These are phyloP conservation scores for Pollachius pollachius DNA, from an alignment of 2,113 vertebrate species.

Conservation along the genomic window DNA sequence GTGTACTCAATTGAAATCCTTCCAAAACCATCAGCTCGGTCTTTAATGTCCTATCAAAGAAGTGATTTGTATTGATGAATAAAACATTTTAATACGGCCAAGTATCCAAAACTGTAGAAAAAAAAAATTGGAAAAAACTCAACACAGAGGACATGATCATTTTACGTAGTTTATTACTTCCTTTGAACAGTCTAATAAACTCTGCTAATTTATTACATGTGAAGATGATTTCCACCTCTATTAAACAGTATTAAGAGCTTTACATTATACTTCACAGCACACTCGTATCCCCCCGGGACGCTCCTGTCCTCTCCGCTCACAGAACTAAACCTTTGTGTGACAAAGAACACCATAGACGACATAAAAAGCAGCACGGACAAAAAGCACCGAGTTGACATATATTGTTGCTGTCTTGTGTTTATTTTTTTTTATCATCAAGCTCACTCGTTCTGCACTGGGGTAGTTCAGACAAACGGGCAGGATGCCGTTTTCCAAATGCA, in stretches of 20 bases:
- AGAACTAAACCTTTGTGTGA: constrained; percentile 29
- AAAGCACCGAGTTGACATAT: constrained; percentile 55
- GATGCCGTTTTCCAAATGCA: too few relatives aligned
- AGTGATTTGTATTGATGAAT: too few relatives aligned
- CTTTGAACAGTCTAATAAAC: constrained; percentile 75
- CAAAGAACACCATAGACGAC: constrained; percentile 52
- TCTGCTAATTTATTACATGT: constrained; percentile 73
- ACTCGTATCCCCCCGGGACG: constrained; percentile 39
- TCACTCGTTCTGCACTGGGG: constrained; percentile 18
- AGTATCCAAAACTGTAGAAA: too few relatives aligned
- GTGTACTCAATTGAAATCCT: too few relatives aligned
- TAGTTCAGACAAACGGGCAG: constrained; percentile 27
- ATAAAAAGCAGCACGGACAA: constrained; percentile 56
- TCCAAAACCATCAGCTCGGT: too few relatives aligned
- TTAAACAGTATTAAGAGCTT: constrained; percentile 71
- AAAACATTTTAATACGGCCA: too few relatives aligned
- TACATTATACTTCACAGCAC: constrained; percentile 74
- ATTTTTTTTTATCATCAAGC: constrained; percentile 35
- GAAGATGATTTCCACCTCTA: constrained; percentile 62
- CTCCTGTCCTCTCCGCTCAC: constrained; percentile 30
- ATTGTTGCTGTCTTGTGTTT: constrained; percentile 16
- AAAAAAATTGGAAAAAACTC: background rate
- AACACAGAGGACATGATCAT: constrained; percentile 8
- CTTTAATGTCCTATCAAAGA: too few relatives aligned
- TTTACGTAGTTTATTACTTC: constrained; percentile 73